phyloP scores from a whole-genome alignment of 64 coral and sea anemone species.

The Montipora efflorescens region DNA sequence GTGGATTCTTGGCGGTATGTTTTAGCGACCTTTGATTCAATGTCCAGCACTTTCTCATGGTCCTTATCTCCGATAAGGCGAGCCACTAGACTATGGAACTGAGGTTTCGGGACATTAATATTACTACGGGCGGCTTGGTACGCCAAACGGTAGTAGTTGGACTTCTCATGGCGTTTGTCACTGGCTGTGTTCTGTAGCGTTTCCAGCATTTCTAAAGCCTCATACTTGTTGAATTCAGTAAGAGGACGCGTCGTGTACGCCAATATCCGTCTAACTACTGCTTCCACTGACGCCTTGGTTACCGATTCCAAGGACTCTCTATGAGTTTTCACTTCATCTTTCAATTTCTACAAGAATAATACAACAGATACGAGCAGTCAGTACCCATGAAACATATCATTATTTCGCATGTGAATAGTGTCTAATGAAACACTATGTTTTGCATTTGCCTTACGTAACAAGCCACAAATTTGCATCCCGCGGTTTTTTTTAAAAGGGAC shows the following conservation, averaged over 20 bases:
- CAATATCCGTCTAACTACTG: not conserved
- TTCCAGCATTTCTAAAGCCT: conserved; percentile 42
- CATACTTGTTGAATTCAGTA: conserved; percentile 59
- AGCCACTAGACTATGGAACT: conserved; percentile 12
- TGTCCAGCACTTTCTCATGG: conserved; percentile 11
- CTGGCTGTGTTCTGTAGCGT: conserved; percentile 9
- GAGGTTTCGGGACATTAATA: not conserved
- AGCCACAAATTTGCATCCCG: not conserved
- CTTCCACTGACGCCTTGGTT: conserved; percentile 17
- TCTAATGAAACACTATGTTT: not conserved
- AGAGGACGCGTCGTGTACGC: not conserved
- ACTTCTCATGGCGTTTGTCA: conserved; percentile 18
- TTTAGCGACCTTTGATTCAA: conserved; percentile 5
- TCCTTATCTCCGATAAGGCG: conserved; percentile 31
- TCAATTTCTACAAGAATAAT: conserved; percentile 12
- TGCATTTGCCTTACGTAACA: not conserved
- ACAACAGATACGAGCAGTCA: not conserved
- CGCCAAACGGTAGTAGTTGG: conserved; percentile 7
- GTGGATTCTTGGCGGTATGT: not conserved
- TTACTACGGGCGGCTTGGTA: conserved; percentile 3
- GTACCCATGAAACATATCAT: not conserved
- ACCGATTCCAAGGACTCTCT: conserved; percentile 20
- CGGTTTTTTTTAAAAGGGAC: not conserved
- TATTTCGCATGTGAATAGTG: not conserved
- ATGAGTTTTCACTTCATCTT: not conserved